Conservation (phyloP, 23 tunicate genomes). For the Styela clava region DNA sequence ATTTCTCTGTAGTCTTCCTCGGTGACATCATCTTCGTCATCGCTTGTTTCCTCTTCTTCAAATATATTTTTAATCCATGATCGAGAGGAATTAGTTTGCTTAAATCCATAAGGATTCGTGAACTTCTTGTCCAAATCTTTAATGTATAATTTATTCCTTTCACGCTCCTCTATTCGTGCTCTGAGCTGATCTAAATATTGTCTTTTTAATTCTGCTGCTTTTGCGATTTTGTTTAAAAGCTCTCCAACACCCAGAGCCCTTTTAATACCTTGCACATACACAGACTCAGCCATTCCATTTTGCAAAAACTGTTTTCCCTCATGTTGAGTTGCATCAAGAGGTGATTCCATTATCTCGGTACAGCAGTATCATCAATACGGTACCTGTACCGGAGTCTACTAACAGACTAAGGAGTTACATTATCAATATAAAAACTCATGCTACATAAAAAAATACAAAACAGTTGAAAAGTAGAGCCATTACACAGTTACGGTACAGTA, state of each 20-base stretch:
- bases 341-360: background rate
- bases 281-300: conserved; percentile 1
- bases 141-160: background rate
- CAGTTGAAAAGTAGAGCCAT: no score
- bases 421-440: no score
- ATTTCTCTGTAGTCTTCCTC: conserved; percentile 22
- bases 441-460: no score
- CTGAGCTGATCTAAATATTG: background rate
- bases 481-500: no score
- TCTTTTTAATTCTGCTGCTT: conserved; percentile 4
- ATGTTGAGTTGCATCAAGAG: background rate
- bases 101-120: background rate
- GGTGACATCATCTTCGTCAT: conserved; percentile 10
- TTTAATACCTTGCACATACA: conserved; percentile 11
- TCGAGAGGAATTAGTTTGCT: background rate
- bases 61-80: conserved; percentile 16
- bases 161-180: conserved; percentile 16
- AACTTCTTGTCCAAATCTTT: no score
- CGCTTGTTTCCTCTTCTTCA: conserved; percentile 8
- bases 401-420: no score
- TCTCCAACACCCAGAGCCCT: conserved; percentile 8
- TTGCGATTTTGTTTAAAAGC: background rate
- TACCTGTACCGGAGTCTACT: no score
- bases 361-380: no score
- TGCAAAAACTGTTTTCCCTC: background rate